Evolutionary conservation across 2,888 invertebrate genomes (phyloP).

Genomic region (Pandemis cinnamomeana): DNA sequence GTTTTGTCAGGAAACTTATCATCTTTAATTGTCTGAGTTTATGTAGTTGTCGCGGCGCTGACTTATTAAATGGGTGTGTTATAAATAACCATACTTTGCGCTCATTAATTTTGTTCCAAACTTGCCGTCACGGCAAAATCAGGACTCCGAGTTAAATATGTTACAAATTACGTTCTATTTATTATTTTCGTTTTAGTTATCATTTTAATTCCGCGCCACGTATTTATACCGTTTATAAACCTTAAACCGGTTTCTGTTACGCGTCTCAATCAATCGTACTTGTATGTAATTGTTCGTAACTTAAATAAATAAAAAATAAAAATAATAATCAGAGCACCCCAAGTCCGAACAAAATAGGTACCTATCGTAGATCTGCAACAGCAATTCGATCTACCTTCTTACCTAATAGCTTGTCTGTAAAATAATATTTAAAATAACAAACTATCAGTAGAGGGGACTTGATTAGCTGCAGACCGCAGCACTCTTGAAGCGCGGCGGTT

Average conservation of each 20-base stretch:
- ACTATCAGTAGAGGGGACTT: conserved; percentile 32
- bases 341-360: no score
- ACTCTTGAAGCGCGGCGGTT: conserved; percentile 22
- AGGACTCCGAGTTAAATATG: neutral
- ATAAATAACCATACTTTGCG: conserved; percentile 6
- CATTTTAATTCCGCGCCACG: neutral
- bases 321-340: no score
- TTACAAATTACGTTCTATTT: neutral
- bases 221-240: no score
- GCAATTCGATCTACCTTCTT: neutral
- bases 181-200: neutral
- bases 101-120: conserved; percentile 20
- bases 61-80: conserved; percentile 11
- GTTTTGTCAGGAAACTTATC: conserved; percentile 13
- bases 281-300: no score
- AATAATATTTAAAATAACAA: conserved; percentile 33
- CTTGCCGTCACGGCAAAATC: neutral
- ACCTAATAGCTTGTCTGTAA: neutral
- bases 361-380: neutral
- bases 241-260: no score
- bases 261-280: no score
- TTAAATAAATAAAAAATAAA: no score
- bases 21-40: conserved; percentile 17
- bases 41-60: conserved; percentile 7
- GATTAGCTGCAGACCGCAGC: conserved; percentile 32